A percentile compares a stretch with the other conserved stretches of the same genome.
Evolutionary conservation across 2,888 invertebrate genomes (phyloP).

Genomic region (Dexiosoma caninum): DNA sequence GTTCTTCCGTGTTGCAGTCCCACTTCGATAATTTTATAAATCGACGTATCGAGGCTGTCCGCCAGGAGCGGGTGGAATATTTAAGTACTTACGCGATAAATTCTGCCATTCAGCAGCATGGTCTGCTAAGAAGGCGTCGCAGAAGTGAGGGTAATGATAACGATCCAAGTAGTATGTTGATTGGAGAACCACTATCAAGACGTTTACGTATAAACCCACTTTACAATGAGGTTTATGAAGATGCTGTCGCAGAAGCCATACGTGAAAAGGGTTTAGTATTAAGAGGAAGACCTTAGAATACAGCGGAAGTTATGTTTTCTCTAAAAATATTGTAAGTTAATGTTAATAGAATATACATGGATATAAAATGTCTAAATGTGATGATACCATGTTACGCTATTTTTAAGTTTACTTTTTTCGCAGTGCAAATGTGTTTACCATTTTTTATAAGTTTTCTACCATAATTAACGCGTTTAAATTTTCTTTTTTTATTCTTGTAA

Average conservation of each 20-base stretch:
- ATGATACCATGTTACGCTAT: neutral
- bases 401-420: neutral
- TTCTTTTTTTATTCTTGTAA: too few relatives aligned
- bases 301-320: too few relatives aligned
- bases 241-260: constrained; percentile 62
- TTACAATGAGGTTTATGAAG: constrained; percentile 60
- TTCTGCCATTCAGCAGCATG: constrained; percentile 67
- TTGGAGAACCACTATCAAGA: constrained; percentile 49
- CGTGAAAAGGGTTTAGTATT: constrained; percentile 62
- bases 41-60: constrained; percentile 64
- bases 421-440: too few relatives aligned
- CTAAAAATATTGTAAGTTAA: neutral
- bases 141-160: constrained; percentile 39
- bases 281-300: constrained; percentile 48
- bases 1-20: constrained; percentile 67
- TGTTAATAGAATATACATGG: neutral
- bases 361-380: constrained; percentile 21
- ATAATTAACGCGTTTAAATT: too few relatives aligned
- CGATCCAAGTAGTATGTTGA: constrained; percentile 42
- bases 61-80: constrained; percentile 45
- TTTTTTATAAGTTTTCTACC: too few relatives aligned
- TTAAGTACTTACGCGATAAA: constrained; percentile 67
- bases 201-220: constrained; percentile 34
- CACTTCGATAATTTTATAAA: constrained; percentile 70
- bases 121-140: constrained; percentile 54